Evolutionary conservation across 2,113 vertebrate genomes (phyloP).

Genomic region (Fregetta grallaria): DNA sequence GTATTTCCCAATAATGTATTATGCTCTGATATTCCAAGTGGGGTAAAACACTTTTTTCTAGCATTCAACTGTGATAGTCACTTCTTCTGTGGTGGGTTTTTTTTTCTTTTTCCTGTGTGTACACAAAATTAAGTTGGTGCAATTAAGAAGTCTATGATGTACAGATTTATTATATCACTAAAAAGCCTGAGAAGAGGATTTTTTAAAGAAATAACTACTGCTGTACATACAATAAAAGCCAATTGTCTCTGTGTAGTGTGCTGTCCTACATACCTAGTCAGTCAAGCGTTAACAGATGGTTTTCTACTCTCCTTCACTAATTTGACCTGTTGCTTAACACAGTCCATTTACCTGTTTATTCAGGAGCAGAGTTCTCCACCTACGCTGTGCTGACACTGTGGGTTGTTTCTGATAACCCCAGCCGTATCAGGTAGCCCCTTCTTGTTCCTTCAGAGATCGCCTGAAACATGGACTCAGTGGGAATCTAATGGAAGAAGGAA

Average conservation of each 20-base stretch:
- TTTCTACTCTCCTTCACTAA: neutral
- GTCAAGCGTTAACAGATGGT: neutral
- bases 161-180: slow-evolving; percentile 12
- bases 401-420: neutral
- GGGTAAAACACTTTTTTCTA: neutral
- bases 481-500: neutral
- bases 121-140: neutral
- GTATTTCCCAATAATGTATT: neutral
- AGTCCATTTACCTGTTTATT: neutral
- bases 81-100: neutral
- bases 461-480: neutral
- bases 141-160: neutral
- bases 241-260: neutral
- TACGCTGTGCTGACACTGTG: neutral
- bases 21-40: neutral
- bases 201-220: slow-evolving; percentile 42
- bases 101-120: neutral
- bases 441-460: neutral
- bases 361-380: neutral
- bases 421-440: neutral
- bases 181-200: neutral
- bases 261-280: neutral
- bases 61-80: neutral
- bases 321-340: neutral
- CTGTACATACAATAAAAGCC: slow-evolving; percentile 26